These are phyloP conservation scores for Globicephala melas DNA, from an alignment of 2,113 vertebrate genomes.

Conservation along the genomic window DNA sequence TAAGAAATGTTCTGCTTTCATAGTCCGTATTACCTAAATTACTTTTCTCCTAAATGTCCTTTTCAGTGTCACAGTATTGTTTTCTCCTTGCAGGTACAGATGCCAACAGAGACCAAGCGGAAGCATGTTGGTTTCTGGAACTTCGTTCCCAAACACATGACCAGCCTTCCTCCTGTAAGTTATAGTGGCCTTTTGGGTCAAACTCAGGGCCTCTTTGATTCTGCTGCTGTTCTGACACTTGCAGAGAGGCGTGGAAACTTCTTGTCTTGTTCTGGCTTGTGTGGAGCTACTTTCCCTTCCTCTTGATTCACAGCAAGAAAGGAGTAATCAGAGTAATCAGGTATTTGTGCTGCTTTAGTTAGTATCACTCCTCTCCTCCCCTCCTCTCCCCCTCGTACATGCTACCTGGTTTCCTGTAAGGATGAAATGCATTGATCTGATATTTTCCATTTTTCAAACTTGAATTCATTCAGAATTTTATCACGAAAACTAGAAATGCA, in stretches of 20 bases:
- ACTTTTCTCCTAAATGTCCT: neutral
- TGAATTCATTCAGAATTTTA: conserved; percentile 22
- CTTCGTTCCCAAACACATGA: neutral
- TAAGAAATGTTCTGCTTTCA: neutral
- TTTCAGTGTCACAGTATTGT: neutral
- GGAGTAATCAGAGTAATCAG: neutral
- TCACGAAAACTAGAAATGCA: neutral
- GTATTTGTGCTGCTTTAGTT: neutral
- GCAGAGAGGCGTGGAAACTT: neutral
- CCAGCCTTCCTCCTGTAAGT: neutral
- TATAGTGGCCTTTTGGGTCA: neutral
- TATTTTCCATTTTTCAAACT: neutral
- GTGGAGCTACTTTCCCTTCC: neutral
- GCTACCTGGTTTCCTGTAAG: neutral
- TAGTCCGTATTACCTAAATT: neutral
- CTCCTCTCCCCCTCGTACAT: too few relatives aligned
- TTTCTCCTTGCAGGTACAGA: neutral
- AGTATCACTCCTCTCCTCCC: neutral
- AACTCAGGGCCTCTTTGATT: neutral
- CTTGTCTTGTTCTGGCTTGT: conserved; percentile 20
- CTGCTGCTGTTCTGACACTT: neutral
- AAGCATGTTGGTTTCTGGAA: neutral
- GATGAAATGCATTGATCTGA: neutral
- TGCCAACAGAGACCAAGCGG: neutral
- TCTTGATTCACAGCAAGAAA: neutral